Percentiles rank a stretch among this genome's conserved stretches.
Conservation (phyloP, 1,140 invertebrate species). For the Eumeta japonica region DNA sequence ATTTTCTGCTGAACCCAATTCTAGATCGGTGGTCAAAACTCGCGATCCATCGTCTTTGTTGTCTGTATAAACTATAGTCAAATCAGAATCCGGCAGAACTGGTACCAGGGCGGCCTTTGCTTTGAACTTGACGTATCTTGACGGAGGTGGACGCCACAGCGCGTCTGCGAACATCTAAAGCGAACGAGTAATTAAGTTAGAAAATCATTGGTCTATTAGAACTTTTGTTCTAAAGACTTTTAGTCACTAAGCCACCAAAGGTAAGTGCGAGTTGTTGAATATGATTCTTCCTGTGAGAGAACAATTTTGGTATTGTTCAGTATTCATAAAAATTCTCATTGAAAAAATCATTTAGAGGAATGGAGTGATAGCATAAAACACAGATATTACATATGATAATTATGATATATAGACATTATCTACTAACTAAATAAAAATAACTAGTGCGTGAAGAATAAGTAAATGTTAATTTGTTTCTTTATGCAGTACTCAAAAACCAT, state of each 20-base stretch:
- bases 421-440: too few relatives aligned
- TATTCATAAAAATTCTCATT: too few relatives aligned
- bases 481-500: too few relatives aligned
- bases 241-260: background rate
- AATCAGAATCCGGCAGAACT: slow-evolving; percentile 27
- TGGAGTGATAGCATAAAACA: too few relatives aligned
- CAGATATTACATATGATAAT: too few relatives aligned
- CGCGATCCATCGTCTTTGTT: slow-evolving; percentile 13
- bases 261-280: background rate
- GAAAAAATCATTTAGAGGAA: too few relatives aligned
- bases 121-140: slow-evolving; percentile 48
- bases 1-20: slow-evolving; percentile 20
- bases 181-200: background rate
- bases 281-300: too few relatives aligned
- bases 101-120: slow-evolving; percentile 32
- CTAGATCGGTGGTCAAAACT: slow-evolving; percentile 28
- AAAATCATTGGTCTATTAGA: background rate
- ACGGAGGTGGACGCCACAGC: slow-evolving; percentile 52
- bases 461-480: too few relatives aligned
- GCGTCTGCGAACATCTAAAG: slow-evolving; percentile 51
- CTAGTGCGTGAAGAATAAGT: too few relatives aligned
- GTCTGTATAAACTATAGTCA: slow-evolving; percentile 26
- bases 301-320: too few relatives aligned
- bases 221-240: background rate
- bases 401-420: too few relatives aligned